phyloP scores from a whole-genome alignment of 1,140 invertebrate genomes.

The Idris sp. region DNA sequence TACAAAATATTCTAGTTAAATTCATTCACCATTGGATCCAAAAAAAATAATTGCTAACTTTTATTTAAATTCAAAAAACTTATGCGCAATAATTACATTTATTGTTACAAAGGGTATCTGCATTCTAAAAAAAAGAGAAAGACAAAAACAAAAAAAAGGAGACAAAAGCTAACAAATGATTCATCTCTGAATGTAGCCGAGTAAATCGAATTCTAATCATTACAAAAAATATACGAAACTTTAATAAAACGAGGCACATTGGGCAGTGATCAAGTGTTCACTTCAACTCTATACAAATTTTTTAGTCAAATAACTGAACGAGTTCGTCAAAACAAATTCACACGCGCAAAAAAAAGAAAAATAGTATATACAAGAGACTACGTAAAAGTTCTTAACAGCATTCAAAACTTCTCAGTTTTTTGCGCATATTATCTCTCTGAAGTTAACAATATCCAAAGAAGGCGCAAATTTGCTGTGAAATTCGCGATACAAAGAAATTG shows the following conservation, averaged over 20 bases:
- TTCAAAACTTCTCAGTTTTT: conserved; percentile 17
- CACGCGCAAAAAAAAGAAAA: neutral
- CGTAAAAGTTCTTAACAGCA: conserved; percentile 25
- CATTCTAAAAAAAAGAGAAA: no score
- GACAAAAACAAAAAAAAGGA: no score
- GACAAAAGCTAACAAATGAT: no score
- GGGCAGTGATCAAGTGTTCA: conserved; percentile 19
- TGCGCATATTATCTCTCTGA: no score
- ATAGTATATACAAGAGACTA: no score
- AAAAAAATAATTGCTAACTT: no score
- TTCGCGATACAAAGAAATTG: conserved; percentile 39
- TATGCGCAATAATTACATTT: no score
- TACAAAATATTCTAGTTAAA: no score
- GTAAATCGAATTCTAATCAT: conserved; percentile 9
- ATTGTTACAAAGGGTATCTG: no score
- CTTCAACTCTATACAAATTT: conserved; percentile 29
- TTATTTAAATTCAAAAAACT: no score
- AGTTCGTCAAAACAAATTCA: conserved; percentile 24
- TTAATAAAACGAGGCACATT: conserved; percentile 33
- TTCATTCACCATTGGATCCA: no score
- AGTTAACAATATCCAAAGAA: conserved; percentile 37
- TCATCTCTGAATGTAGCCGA: no score
- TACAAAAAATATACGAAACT: conserved; percentile 19
- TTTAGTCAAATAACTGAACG: conserved; percentile 11
- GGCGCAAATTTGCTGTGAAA: conserved; percentile 7